Evolutionary conservation across 1,140 invertebrate species (phyloP).

Genomic region (Cryptotermes secundus): DNA sequence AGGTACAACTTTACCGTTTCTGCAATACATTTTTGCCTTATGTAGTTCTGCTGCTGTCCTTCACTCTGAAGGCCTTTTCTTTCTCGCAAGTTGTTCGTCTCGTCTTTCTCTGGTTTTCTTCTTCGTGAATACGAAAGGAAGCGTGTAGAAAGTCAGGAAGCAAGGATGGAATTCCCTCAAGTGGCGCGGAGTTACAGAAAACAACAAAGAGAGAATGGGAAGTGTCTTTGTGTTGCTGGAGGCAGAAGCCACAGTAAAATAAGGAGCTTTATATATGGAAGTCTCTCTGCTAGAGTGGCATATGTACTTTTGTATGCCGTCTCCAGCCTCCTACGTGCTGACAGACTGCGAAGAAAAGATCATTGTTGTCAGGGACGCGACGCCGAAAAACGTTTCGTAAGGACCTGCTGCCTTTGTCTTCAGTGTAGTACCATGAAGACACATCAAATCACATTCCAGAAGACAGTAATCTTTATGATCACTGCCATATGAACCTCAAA

Average conservation of each 20-base stretch:
- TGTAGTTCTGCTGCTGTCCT: not conserved
- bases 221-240: constrained; percentile 1
- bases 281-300: not conserved
- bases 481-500: too few species aligned
- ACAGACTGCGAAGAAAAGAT: too few species aligned
- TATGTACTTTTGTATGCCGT: not conserved
- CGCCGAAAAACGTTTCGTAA: too few species aligned
- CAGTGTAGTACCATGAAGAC: too few species aligned
- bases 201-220: constrained; percentile 1
- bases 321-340: too few species aligned
- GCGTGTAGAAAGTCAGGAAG: not conserved
- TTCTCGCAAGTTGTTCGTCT: not conserved
- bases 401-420: too few species aligned
- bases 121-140: not conserved
- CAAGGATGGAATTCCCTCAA: constrained; percentile 15
- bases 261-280: not conserved
- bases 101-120: not conserved
- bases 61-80: not conserved
- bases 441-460: too few species aligned
- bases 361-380: too few species aligned
- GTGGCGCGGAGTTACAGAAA: constrained; percentile 14
- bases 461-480: too few species aligned
- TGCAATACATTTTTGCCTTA: not conserved
- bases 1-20: too few species aligned
- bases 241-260: not conserved